Conservation (phyloP, 2,797 vertebrate species). For the Sebastes elongatus region DNA sequence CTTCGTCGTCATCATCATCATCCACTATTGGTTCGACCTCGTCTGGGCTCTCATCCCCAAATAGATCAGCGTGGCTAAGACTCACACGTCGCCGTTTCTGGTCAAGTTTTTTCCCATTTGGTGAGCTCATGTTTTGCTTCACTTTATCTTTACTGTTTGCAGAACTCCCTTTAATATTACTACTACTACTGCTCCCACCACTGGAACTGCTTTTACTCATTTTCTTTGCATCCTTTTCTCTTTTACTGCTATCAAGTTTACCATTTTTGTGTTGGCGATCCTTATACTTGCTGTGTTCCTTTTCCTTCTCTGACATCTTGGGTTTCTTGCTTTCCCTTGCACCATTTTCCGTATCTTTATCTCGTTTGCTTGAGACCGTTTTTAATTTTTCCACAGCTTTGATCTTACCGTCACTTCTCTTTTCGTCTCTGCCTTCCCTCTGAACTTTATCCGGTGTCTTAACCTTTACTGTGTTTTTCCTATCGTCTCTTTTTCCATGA, state of each 20-base stretch:
- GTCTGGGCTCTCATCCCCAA: constrained; percentile 94
- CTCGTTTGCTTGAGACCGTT: constrained; percentile 71
- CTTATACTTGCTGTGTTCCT: constrained; percentile 69
- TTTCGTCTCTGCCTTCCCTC: constrained; percentile 73
- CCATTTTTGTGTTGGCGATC: constrained; percentile 77
- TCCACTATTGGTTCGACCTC: constrained; percentile 70
- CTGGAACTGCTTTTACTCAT: constrained; percentile 45
- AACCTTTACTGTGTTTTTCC: constrained; percentile 70
- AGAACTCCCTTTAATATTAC: constrained; percentile 54
- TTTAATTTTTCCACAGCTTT: constrained; percentile 78
- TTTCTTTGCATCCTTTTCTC: constrained; percentile 70
- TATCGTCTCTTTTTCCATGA: constrained; percentile 77
- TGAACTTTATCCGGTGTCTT: constrained; percentile 53
- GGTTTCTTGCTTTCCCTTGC: constrained; percentile 73
- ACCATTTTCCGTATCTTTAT: constrained; percentile 75
- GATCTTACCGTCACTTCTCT: constrained; percentile 62
- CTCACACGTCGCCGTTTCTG: constrained; percentile 82
- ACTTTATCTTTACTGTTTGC: constrained; percentile 63
- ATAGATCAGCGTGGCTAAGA: constrained; percentile 92
- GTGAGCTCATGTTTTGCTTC: constrained; percentile 55
- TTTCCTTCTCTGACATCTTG: constrained; percentile 69
- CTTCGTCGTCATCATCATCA: not conserved
- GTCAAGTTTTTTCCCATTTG: constrained; percentile 63
- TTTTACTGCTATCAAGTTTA: constrained; percentile 64
- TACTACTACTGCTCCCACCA: constrained; percentile 52